Conservation (phyloP, 2,113 vertebrate species). For the Climacteris rufus region DNA sequence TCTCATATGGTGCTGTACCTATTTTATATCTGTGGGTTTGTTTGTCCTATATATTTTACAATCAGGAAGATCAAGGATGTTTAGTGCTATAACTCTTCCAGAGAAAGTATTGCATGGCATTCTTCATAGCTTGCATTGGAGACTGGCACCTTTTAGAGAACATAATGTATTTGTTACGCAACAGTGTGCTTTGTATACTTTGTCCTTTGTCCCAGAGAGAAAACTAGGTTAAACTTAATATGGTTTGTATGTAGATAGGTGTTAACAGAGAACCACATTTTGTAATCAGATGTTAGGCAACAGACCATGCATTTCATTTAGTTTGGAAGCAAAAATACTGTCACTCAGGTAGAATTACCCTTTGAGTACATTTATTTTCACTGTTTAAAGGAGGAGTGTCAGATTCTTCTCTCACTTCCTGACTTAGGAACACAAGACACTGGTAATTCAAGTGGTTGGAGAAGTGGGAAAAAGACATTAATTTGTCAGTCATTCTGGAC, state of each 20-base stretch:
- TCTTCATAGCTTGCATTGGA: not conserved
- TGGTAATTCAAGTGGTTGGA: not conserved
- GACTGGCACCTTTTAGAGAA: not conserved
- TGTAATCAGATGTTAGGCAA: conserved; percentile 10
- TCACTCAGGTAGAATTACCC: not conserved
- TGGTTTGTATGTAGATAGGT: not conserved
- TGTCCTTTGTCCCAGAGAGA: conserved; percentile 23
- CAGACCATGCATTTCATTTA: not conserved
- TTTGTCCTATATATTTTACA: not conserved
- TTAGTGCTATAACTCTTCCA: not conserved
- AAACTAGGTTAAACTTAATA: conserved; percentile 41
- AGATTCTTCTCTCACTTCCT: not conserved
- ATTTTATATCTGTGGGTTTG: not conserved
- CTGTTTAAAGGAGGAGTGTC: not conserved
- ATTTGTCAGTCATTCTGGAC: not conserved
- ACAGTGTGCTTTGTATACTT: not conserved
- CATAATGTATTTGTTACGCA: not conserved
- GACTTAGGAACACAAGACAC: not conserved
- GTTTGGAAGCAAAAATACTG: not conserved
- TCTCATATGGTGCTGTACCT: not conserved
- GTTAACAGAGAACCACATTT: not conserved
- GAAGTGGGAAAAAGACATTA: not conserved
- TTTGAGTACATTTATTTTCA: not conserved
- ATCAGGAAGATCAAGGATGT: not conserved
- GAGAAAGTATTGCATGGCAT: not conserved